A percentile compares a stretch with the other conserved stretches of the same genome.
phyloP scores from a whole-genome alignment of 2,888 invertebrate species.

The Eupithecia dodoneata region DNA sequence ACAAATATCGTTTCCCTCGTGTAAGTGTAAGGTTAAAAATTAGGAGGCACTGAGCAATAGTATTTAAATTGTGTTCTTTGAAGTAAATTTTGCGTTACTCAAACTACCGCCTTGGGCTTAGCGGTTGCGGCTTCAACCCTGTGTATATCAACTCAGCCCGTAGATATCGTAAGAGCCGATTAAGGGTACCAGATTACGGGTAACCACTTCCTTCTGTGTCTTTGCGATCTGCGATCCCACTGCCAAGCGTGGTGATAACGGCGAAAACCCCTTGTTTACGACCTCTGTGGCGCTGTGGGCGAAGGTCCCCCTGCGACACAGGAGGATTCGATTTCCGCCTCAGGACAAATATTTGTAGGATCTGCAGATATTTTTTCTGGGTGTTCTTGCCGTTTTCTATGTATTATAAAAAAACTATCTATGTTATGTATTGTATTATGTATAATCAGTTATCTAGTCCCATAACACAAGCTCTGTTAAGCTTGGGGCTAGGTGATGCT shows the following conservation, averaged over 20 bases:
- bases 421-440: no score
- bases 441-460: no score
- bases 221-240: not conserved
- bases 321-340: no score
- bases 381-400: no score
- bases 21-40: not conserved
- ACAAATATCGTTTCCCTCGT: slow-evolving; percentile 5
- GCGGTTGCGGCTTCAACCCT: not conserved
- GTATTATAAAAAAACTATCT: no score
- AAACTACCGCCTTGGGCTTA: not conserved
- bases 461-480: no score
- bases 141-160: not conserved
- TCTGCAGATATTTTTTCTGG: no score
- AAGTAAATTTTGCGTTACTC: not conserved
- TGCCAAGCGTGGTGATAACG: not conserved
- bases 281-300: no score
- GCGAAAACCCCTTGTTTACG: no score
- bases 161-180: not conserved
- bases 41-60: not conserved
- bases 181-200: not conserved
- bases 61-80: not conserved
- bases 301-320: no score
- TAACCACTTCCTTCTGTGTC: not conserved
- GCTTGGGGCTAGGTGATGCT: no score
- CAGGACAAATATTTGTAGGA: no score